phyloP scores from a whole-genome alignment of 2,113 vertebrate species.

The Psammodynastes pulverulentus region DNA sequence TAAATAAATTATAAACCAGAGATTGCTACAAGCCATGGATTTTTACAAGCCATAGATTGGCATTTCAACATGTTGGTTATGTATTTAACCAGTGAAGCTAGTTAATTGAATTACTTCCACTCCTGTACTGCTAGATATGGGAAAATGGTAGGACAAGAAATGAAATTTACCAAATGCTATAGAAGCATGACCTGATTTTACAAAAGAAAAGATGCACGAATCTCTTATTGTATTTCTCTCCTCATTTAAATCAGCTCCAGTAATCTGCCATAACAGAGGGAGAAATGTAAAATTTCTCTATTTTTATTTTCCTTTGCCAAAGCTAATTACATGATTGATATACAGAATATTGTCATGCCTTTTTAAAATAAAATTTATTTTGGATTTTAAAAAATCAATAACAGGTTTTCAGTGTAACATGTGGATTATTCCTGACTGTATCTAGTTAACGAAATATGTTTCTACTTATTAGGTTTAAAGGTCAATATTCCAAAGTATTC shows the following conservation, averaged over 20 bases:
- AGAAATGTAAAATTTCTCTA: background rate
- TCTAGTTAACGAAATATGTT: background rate
- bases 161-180: background rate
- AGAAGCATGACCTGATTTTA: background rate
- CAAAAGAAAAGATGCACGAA: background rate
- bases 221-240: background rate
- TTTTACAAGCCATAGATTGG: background rate
- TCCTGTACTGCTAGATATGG: background rate
- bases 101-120: background rate
- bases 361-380: background rate
- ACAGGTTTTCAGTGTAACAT: background rate
- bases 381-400: background rate
- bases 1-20: background rate
- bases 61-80: background rate
- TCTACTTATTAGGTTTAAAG: background rate
- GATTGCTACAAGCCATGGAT: background rate
- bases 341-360: background rate
- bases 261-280: background rate
- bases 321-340: background rate
- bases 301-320: background rate
- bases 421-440: background rate
- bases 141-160: background rate
- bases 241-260: background rate
- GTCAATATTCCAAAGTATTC: slow-evolving; percentile 3
- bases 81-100: background rate